A percentile compares a stretch with the other conserved stretches of the same genome.
Evolutionary conservation across 2,888 invertebrate genomes (phyloP).

Genomic region (Abrostola tripartita): DNA sequence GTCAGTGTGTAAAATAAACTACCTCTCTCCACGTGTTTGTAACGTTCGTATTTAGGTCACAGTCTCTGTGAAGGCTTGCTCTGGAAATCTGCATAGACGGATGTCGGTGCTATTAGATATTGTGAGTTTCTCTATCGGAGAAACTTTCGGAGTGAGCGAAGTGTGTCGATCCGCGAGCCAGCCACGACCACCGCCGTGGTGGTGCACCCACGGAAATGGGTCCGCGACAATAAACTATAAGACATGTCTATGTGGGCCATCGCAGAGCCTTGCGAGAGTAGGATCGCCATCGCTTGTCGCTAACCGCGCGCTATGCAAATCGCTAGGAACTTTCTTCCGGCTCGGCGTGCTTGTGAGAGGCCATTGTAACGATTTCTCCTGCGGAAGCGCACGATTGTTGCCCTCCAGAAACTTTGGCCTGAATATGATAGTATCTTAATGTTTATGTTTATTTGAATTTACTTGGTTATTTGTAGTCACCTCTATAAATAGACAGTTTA

Average conservation of each 20-base stretch:
- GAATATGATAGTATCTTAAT: conserved; percentile 30
- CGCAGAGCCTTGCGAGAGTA: conserved; percentile 65
- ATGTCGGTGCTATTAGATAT: conserved; percentile 85
- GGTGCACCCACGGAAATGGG: conserved; percentile 86
- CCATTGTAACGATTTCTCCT: conserved; percentile 84
- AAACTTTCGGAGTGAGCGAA: conserved; percentile 85
- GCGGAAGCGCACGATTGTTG: conserved; percentile 67
- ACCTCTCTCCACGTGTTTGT: conserved; percentile 73
- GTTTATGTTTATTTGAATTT: conserved; percentile 23
- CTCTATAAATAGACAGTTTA: conserved; percentile 29
- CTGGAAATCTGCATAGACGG: conserved; percentile 88
- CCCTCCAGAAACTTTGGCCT: conserved; percentile 65
- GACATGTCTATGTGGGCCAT: conserved; percentile 85
- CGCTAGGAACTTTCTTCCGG: conserved; percentile 86
- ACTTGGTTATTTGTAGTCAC: conserved; percentile 25
- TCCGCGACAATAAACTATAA: conserved; percentile 83
- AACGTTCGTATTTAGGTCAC: conserved; percentile 80
- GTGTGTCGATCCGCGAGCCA: conserved; percentile 79
- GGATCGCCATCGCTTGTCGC: conserved; percentile 65
- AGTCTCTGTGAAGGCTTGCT: conserved; percentile 80
- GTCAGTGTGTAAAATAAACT: conserved; percentile 64
- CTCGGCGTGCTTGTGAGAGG: conserved; percentile 76
- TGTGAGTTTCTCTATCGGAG: conserved; percentile 86
- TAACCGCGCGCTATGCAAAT: conserved; percentile 80
- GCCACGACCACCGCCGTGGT: conserved; percentile 69